phyloP scores from a whole-genome alignment of 2,797 vertebrate genomes.

The Bucorvus abyssinicus region DNA sequence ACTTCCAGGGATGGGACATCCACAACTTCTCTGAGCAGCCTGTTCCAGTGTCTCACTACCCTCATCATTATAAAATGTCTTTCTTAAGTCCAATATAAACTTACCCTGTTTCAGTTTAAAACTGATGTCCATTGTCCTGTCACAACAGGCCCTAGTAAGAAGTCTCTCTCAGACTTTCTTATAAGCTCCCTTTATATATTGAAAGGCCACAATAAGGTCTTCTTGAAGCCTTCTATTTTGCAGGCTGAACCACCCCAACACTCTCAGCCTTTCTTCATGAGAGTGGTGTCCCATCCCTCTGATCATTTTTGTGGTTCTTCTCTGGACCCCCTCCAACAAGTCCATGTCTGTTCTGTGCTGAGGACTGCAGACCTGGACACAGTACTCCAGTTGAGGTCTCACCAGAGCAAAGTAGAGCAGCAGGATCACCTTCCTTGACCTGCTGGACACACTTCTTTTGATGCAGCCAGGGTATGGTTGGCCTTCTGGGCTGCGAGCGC shows the following conservation, averaged over 20 bases:
- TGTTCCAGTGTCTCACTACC: neutral
- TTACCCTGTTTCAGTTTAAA: neutral
- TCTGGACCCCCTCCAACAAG: neutral
- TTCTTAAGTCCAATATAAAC: neutral
- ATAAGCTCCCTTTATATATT: neutral
- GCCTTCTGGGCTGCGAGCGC: rapidly evolving
- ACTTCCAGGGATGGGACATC: neutral
- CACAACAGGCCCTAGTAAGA: neutral
- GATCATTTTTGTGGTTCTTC: neutral
- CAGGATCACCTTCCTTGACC: neutral
- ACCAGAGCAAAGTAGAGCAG: too few relatives aligned
- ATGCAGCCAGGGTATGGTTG: neutral
- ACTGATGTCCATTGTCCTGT: neutral
- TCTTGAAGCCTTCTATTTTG: neutral
- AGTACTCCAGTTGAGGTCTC: neutral
- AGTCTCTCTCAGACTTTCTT: neutral
- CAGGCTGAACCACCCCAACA: neutral
- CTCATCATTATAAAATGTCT: neutral
- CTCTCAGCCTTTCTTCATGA: neutral
- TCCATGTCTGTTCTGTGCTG: neutral
- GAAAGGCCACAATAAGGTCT: neutral
- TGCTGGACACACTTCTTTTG: neutral
- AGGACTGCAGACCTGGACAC: rapidly evolving
- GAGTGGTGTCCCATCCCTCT: neutral
- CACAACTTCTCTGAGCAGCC: neutral